Evolutionary conservation across 2,888 invertebrate genomes (phyloP).

Genomic region (Lasioglossum pauxillum): DNA sequence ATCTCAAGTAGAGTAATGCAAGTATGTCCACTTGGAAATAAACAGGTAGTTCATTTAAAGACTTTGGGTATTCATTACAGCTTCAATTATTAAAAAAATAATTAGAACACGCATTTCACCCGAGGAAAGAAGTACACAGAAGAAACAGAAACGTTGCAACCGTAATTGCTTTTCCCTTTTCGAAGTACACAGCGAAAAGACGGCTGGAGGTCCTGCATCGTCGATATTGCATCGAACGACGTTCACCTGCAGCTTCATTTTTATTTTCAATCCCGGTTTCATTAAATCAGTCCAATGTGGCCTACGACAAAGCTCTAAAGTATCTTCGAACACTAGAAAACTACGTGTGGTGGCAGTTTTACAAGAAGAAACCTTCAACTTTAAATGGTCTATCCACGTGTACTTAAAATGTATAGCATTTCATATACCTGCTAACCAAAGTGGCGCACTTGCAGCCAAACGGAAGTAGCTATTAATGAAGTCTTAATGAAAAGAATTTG

Average conservation of each 20-base stretch:
- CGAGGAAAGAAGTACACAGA: not conserved
- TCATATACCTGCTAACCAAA: not conserved
- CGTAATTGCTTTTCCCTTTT: constrained; percentile 6
- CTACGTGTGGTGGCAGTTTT: not conserved
- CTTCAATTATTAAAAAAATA: not conserved
- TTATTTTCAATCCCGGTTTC: constrained; percentile 2
- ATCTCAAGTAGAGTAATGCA: not conserved
- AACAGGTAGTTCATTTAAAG: not conserved
- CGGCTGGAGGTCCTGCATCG: not conserved
- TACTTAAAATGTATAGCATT: not conserved
- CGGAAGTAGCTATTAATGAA: not conserved
- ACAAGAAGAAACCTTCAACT: not conserved
- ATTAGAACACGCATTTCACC: not conserved
- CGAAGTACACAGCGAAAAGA: not conserved
- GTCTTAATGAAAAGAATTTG: not conserved
- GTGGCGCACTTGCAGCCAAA: not conserved
- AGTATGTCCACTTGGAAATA: not conserved
- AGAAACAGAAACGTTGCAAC: not conserved
- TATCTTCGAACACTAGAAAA: not conserved
- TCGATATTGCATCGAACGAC: not conserved
- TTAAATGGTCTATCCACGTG: not conserved
- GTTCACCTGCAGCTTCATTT: constrained; percentile 6
- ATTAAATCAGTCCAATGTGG: constrained; percentile 1
- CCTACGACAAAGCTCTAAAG: not conserved
- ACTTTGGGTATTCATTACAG: not conserved